These are phyloP conservation scores for Lycopodina hypogea DNA, from an alignment of 37 sponge, comb jelly and placozoan genomes.

Conservation along the genomic window DNA sequence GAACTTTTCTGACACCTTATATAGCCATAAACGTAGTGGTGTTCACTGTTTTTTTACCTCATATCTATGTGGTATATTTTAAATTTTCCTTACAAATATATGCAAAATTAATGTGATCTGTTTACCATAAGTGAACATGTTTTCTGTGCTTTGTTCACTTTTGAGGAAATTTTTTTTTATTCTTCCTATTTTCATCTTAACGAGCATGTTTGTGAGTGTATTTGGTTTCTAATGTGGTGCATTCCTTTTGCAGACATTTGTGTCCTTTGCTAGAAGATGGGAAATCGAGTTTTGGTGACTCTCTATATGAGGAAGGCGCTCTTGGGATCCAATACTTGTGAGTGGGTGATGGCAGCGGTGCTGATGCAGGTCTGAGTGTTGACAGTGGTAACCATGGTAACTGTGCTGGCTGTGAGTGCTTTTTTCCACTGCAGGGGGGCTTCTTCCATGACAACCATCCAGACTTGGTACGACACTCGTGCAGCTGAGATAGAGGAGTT, in stretches of 20 bases:
- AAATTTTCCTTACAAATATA: too few species aligned
- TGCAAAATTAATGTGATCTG: too few species aligned
- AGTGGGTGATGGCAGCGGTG: not conserved
- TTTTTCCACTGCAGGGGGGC: conserved; percentile 14
- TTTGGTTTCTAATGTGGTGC: too few species aligned
- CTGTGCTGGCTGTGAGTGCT: not conserved
- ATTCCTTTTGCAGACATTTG: not conserved
- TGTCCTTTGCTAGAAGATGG: conserved; percentile 12
- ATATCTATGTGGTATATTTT: too few species aligned
- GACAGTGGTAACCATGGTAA: not conserved
- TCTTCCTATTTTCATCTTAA: too few species aligned
- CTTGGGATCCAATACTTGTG: conserved; percentile 44
- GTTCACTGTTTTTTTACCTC: too few species aligned
- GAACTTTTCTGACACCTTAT: too few species aligned
- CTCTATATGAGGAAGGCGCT: conserved; percentile 49
- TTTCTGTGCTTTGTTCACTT: too few species aligned
- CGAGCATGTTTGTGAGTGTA: too few species aligned
- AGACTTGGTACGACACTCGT: conserved; percentile 49
- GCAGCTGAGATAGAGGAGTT: conserved; percentile 68
- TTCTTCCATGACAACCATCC: conserved; percentile 23
- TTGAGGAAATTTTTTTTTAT: too few species aligned
- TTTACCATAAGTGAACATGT: too few species aligned
- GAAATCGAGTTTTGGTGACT: conserved; percentile 26
- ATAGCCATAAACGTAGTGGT: too few species aligned
- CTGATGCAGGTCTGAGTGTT: not conserved